phyloP scores from a whole-genome alignment of 2,888 invertebrate species.

The Tipula vernalis region DNA sequence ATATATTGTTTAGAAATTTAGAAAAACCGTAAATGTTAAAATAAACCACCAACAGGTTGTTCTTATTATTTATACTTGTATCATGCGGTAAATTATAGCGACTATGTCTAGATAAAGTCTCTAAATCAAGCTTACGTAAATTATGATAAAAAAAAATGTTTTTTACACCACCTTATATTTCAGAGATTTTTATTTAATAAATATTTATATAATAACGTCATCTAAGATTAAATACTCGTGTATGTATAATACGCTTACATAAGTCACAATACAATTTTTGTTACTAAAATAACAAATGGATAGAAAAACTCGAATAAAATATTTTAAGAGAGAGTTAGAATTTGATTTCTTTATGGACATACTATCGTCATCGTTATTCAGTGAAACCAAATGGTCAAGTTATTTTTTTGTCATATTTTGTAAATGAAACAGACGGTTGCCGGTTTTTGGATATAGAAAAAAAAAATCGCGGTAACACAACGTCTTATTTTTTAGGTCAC shows the following conservation, averaged over 20 bases:
- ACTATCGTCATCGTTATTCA: not conserved
- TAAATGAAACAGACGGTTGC: not conserved
- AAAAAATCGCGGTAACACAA: not conserved
- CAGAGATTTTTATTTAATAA: not conserved
- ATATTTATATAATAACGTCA: not conserved
- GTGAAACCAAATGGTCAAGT: not conserved
- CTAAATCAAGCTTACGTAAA: not conserved
- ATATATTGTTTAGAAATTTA: not conserved
- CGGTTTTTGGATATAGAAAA: not conserved
- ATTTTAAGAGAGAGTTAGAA: not conserved
- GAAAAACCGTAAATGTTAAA: not conserved
- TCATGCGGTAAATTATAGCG: not conserved
- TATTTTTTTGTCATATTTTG: not conserved
- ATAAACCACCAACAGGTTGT: not conserved
- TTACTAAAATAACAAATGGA: not conserved
- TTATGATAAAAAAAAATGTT: not conserved
- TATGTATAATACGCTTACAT: not conserved
- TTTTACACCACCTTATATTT: not conserved
- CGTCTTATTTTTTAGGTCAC: not conserved
- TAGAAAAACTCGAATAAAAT: not conserved
- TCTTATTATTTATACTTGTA: not conserved
- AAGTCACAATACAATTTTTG: not conserved
- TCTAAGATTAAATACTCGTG: not conserved
- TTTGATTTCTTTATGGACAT: not conserved
- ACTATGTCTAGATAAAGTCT: not conserved